Base-by-base conservation (phyloP, 2,888 invertebrate species). In the Pseudococcus jackbeardsleyi region DNA sequence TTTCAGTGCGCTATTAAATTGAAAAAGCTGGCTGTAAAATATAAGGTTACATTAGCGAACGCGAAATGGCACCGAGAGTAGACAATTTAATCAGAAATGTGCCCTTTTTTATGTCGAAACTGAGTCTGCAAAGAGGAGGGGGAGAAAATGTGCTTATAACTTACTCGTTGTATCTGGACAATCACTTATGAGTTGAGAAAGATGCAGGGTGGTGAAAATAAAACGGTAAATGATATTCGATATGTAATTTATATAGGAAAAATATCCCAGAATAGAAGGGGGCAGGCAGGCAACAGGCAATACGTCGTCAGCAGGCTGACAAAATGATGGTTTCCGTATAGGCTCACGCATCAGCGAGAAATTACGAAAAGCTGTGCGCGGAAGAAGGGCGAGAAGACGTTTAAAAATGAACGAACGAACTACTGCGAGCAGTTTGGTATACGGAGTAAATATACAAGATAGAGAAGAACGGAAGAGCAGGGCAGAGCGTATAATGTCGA, bases 1-100 rank as follows among this genome's bases (percentile, higher is more conserved):
- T 72, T 72, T 72, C 33, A 72, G 26, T 39, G 33, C 33, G 72
- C 72, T 72, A 72, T 72, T 72, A 72, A 72, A 72, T 33, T 33
- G 26, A 33, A 33, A 33, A 33, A 33, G 33, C 15, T 4, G 12
- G 39, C 39, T 39, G 33, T 72, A 72, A 72, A 72, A 33, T 72
- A 33, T 39, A 72, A 17, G 72, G 17, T 72, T 33, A 3, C 26
- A 33, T 33, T 33, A 33, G 26, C 26, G 26, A 33, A 33, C 26
- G 26, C 39, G 72, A 72, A 72, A 33, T 72, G 72, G 15, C 15
- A 33, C 26, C 26, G 17, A 19, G 7, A 19, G 19, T 19, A 5
- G 59, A 59, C 59, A 59, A 59, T 59, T 59, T 59, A 59, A 59
- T 59, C 59, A 59, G 59, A 19, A 19, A 19, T 59, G 59, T 59